Evolutionary conservation across 2,797 vertebrate species (phyloP).

Genomic region (Polyboroides typus): DNA sequence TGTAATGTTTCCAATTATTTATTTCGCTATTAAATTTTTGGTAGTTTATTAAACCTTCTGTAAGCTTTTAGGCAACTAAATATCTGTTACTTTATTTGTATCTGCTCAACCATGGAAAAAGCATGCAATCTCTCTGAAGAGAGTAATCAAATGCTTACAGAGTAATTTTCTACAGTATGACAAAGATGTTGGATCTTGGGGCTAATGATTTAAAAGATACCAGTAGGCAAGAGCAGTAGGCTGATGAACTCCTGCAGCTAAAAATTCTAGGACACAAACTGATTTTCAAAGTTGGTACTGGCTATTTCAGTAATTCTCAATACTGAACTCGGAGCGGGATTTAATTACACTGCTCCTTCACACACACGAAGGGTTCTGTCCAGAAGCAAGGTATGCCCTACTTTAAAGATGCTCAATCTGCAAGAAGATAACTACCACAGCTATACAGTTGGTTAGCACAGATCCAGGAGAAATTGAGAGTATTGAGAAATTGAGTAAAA

Average conservation of each 20-base stretch:
- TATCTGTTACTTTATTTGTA: background rate
- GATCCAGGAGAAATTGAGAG: background rate
- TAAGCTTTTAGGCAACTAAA: background rate
- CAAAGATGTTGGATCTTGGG: background rate
- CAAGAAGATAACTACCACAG: background rate
- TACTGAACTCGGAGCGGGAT: accelerated
- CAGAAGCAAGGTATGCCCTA: background rate
- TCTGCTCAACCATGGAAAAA: background rate
- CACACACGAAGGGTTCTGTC: background rate
- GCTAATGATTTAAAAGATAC: background rate
- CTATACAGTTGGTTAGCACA: background rate
- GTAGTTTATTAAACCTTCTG: background rate
- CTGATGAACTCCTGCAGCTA: background rate
- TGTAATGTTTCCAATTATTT: background rate
- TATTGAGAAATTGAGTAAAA: background rate
- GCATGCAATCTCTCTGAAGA: background rate
- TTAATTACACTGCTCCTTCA: background rate
- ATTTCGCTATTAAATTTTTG: background rate
- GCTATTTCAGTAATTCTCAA: background rate
- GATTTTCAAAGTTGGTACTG: background rate
- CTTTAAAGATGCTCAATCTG: background rate
- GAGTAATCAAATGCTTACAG: background rate
- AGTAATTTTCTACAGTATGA: accelerated
- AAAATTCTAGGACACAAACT: background rate
- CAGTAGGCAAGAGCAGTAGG: background rate